phyloP scores from a whole-genome alignment of 2,888 invertebrate species.

The Acanthococcus lagerstroemiae region DNA sequence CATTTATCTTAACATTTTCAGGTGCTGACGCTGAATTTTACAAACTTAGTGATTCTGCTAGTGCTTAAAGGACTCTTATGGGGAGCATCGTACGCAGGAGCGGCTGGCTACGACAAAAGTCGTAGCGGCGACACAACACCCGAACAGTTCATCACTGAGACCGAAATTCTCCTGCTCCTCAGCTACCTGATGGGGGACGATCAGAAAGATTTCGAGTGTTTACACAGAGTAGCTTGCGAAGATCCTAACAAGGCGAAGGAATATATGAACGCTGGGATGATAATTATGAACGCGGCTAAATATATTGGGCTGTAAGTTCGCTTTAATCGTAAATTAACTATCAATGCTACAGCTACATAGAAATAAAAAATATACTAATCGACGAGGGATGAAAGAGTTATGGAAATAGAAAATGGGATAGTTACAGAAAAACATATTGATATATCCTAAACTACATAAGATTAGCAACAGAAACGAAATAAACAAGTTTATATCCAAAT shows the following conservation, averaged over 20 bases:
- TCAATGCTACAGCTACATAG: too few relatives aligned
- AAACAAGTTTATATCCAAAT: too few relatives aligned
- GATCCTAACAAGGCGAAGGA: constrained; percentile 60
- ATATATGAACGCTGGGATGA: constrained; percentile 67
- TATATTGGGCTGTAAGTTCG: constrained; percentile 8
- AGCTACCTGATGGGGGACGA: constrained; percentile 58
- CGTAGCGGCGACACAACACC: constrained; percentile 42
- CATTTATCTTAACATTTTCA: constrained; percentile 41
- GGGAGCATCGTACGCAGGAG: constrained; percentile 67
- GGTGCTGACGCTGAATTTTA: constrained; percentile 71
- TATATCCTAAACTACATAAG: too few relatives aligned
- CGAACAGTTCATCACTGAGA: constrained; percentile 48
- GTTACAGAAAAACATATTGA: too few relatives aligned
- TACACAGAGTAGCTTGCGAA: constrained; percentile 66
- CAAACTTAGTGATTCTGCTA: constrained; percentile 67
- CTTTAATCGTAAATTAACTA: neutral
- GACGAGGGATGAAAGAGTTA: too few relatives aligned
- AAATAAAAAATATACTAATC: too few relatives aligned
- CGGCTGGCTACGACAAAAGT: constrained; percentile 45
- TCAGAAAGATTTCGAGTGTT: constrained; percentile 55
- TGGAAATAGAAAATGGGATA: too few relatives aligned
- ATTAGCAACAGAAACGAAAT: too few relatives aligned
- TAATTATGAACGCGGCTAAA: constrained; percentile 57
- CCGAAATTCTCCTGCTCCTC: constrained; percentile 59
- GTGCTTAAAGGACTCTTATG: constrained; percentile 72